Percentiles rank a stretch among this genome's conserved stretches.
phyloP scores from a whole-genome alignment of 2,113 vertebrate species.

The Arvicanthis niloticus region DNA sequence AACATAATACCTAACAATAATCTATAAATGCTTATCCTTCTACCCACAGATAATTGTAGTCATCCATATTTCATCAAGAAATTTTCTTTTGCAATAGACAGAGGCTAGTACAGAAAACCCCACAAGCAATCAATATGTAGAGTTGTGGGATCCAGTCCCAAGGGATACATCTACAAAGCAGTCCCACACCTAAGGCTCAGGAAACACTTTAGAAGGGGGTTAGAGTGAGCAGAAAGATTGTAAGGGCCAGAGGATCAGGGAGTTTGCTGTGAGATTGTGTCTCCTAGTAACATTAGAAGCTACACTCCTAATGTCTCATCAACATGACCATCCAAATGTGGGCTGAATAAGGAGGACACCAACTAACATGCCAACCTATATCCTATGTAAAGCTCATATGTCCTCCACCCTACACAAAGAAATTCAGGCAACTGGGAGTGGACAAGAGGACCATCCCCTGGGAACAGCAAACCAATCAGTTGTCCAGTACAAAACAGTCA shows the following conservation, averaged over 20 bases:
- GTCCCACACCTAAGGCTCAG: neutral
- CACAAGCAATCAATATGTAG: neutral
- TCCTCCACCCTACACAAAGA: neutral
- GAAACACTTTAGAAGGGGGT: neutral
- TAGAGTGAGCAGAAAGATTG: neutral
- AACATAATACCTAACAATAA: neutral
- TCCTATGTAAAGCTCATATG: neutral
- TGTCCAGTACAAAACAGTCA: neutral
- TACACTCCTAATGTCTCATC: neutral
- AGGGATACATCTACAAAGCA: neutral
- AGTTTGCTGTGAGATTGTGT: neutral
- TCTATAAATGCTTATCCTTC: neutral
- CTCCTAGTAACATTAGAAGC: neutral
- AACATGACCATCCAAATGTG: neutral
- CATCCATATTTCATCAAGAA: neutral
- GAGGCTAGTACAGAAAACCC: neutral
- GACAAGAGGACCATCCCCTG: too few relatives aligned
- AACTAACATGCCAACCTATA: neutral
- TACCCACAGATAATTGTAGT: neutral
- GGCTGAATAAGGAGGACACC: neutral
- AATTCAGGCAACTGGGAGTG: neutral
- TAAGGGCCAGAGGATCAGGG: neutral
- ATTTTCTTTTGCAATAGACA: neutral
- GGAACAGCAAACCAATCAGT: neutral
- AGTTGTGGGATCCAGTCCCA: neutral